Evolutionary conservation across 2,797 vertebrate genomes (phyloP), one percentile per base, ranked within the genome.

Genomic region (Alosa sapidissima): DNA sequence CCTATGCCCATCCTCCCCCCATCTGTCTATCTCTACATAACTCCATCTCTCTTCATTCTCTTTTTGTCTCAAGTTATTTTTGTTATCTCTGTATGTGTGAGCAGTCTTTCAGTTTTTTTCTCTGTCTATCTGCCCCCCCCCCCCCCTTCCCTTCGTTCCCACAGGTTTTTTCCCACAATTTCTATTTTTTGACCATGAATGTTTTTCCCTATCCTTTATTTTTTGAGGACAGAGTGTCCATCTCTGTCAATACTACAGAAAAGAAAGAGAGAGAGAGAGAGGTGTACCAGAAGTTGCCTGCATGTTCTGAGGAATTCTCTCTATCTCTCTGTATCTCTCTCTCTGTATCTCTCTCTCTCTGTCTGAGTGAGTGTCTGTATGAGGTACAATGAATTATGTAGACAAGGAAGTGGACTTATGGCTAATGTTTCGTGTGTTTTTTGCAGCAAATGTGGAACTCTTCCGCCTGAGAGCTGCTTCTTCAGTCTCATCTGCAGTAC

Each of bases 401-500:
- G 41, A 41, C 41, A 51, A 9, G 8, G 8, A 51, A 51, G 11
- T 11, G 49, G 5, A 51, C 49, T 1, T 51, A 51, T 51, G 49
- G 49, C 49, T 51, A 51, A 51, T 86, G 5, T 83, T 6, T 85
- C 28, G 55, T 90, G 36, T 90, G 89, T 91, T 52, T 58, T 55
- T 72, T 82, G 1, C 93, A 98, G 97, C 91, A 98, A 97, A 91
- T 97, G 97, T 90, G 97, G 97, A 65, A 97, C 96, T 8, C 91
- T 97, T 81, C 96, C 97, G 14, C 97, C 97, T 0, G 97, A 97
- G 90, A 98, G 97, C 91, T 97, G 97, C 92, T 96, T 98, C 90
- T 98, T 98, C 94, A 97, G 97, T 89, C 96, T 98, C 87, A 96
- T 97, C 89, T 97, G 97, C 93, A 98, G 96, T 91, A 94, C 96